Evolutionary conservation across 2,797 vertebrate species (phyloP).

Genomic region (Anguilla obscura): DNA sequence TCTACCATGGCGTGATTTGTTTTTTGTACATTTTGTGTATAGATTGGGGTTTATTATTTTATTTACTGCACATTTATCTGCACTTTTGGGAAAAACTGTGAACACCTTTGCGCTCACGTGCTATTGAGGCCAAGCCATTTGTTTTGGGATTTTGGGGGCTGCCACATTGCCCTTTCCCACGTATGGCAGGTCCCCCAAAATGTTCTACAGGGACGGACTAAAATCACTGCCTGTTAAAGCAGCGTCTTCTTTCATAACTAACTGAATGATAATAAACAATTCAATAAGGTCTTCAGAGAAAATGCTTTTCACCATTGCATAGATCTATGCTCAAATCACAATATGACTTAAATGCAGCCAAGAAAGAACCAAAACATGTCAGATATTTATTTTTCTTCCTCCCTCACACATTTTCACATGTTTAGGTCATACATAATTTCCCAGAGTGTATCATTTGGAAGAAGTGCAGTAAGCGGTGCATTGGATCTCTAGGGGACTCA

Average conservation of each 20-base stretch:
- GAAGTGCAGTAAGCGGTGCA: background rate
- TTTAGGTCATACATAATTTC: background rate
- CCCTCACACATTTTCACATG: background rate
- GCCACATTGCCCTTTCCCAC: background rate
- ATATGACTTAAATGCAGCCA: background rate
- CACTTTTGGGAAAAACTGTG: background rate
- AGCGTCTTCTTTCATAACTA: background rate
- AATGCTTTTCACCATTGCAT: background rate
- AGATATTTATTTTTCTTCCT: background rate
- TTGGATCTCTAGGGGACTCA: constrained; percentile 2
- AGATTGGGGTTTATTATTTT: background rate
- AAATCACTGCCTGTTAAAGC: background rate
- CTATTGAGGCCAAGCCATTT: background rate
- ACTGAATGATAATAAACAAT: background rate
- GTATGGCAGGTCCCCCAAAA: background rate
- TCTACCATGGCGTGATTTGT: background rate
- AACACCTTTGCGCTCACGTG: background rate
- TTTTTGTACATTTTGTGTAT: background rate
- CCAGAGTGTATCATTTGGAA: background rate
- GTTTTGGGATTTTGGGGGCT: background rate
- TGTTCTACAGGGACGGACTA: background rate
- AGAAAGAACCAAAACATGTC: background rate
- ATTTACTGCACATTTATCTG: background rate
- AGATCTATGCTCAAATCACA: background rate
- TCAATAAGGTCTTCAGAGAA: background rate